phyloP scores from a whole-genome alignment of 2,797 vertebrate species.

The Silurus lanzhouensis region DNA sequence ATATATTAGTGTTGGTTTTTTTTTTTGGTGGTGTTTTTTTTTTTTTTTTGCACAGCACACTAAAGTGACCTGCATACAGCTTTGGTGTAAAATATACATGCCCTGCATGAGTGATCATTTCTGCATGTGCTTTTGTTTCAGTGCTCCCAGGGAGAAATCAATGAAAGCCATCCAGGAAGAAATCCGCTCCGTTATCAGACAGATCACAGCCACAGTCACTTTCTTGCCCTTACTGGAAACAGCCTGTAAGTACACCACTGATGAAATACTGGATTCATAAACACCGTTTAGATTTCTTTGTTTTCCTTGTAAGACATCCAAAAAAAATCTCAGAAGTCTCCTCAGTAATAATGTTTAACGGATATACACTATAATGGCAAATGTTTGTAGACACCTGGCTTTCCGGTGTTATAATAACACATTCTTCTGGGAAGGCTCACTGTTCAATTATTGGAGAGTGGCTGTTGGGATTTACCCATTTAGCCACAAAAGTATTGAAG shows the following conservation, averaged over 20 bases:
- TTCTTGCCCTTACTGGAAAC: slow-evolving; percentile 92
- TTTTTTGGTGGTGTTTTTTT: too few species aligned
- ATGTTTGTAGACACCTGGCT: too few species aligned
- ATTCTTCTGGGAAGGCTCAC: too few species aligned
- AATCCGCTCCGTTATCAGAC: slow-evolving; percentile 93
- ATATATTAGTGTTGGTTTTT: background rate
- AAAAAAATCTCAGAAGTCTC: background rate
- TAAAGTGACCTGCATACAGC: background rate
- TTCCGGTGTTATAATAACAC: too few species aligned
- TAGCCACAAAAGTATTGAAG: too few species aligned
- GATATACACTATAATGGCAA: too few species aligned
- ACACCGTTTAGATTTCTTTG: background rate
- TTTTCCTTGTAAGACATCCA: background rate
- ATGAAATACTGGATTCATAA: background rate
- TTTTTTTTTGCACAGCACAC: background rate
- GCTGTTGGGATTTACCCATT: too few species aligned
- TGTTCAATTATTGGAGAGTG: too few species aligned
- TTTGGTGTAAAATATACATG: background rate
- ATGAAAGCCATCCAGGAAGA: slow-evolving; percentile 94
- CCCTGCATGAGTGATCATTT: background rate
- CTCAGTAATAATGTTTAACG: too few species aligned
- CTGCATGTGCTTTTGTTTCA: slow-evolving; percentile 56
- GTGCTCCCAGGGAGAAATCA: slow-evolving; percentile 87
- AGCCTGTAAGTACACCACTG: slow-evolving; percentile 81
- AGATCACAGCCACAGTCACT: slow-evolving; percentile 93